A percentile compares a stretch with the other conserved stretches of the same genome.
phyloP scores from a whole-genome alignment of 2,888 invertebrate genomes.

The Xestia c-nigrum region DNA sequence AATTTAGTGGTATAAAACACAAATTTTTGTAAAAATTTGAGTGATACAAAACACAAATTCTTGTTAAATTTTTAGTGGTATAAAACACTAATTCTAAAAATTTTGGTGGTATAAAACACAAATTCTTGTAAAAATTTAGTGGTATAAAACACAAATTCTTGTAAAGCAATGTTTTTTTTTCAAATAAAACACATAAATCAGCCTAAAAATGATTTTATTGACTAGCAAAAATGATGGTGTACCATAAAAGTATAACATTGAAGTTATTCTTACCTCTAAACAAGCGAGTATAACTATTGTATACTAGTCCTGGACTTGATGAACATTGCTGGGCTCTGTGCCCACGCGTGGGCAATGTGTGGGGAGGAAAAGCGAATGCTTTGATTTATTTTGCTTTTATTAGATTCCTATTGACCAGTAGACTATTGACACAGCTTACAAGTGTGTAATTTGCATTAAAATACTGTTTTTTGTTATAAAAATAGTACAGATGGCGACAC shows the following conservation, averaged over 20 bases:
- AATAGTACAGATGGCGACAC: too few relatives aligned
- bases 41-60: too few relatives aligned
- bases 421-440: too few relatives aligned
- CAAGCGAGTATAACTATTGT: conserved; percentile 78
- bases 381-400: neutral
- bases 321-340: conserved; percentile 44
- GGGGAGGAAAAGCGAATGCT: conserved; percentile 41
- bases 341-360: conserved; percentile 33
- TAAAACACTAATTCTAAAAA: too few relatives aligned
- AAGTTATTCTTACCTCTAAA: conserved; percentile 68
- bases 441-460: neutral
- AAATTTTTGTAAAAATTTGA: too few relatives aligned
- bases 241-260: conserved; percentile 77
- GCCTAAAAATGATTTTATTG: conserved; percentile 88
- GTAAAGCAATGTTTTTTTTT: neutral
- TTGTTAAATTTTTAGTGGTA: too few relatives aligned
- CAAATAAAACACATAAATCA: conserved; percentile 66
- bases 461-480: neutral
- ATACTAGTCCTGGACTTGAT: conserved; percentile 86
- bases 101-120: too few relatives aligned
- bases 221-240: conserved; percentile 90
- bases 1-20: too few relatives aligned
- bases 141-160: too few relatives aligned
- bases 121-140: too few relatives aligned
- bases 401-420: neutral